Evolutionary conservation across 2,113 vertebrate genomes (phyloP).

Genomic region (Numenius arquata): DNA sequence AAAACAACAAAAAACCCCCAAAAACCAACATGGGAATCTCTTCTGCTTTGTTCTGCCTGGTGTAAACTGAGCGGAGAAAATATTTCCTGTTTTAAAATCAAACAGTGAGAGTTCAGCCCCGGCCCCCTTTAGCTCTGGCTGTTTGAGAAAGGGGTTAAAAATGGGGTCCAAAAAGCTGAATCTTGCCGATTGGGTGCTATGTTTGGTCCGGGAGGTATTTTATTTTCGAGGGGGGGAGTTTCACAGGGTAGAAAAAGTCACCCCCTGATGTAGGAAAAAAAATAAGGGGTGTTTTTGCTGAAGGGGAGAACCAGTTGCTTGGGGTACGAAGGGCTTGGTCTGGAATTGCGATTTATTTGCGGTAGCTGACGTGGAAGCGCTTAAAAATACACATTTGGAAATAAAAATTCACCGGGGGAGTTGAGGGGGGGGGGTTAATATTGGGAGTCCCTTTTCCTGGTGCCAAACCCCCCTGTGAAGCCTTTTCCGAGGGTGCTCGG

Average conservation of each 20-base stretch:
- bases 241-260: neutral
- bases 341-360: neutral
- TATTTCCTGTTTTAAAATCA: neutral
- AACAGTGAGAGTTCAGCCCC: neutral
- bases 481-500: too few relatives aligned
- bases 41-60: neutral
- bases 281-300: neutral
- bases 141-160: neutral
- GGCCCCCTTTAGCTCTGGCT: neutral
- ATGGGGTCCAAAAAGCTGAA: neutral
- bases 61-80: neutral
- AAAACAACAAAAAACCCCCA: neutral
- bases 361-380: fast-evolving
- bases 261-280: neutral
- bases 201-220: neutral
- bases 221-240: neutral
- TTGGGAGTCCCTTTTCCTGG: neutral
- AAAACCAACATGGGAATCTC: neutral
- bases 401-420: neutral
- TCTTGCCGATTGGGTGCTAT: neutral
- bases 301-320: too few relatives aligned
- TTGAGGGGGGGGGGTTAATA: neutral
- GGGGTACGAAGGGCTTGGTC: too few relatives aligned
- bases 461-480: neutral
- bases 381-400: neutral